Percentiles rank a stretch among this genome's conserved stretches.
Evolutionary conservation across 1,140 invertebrate species (phyloP).

Genomic region (Trichonephila clavata): DNA sequence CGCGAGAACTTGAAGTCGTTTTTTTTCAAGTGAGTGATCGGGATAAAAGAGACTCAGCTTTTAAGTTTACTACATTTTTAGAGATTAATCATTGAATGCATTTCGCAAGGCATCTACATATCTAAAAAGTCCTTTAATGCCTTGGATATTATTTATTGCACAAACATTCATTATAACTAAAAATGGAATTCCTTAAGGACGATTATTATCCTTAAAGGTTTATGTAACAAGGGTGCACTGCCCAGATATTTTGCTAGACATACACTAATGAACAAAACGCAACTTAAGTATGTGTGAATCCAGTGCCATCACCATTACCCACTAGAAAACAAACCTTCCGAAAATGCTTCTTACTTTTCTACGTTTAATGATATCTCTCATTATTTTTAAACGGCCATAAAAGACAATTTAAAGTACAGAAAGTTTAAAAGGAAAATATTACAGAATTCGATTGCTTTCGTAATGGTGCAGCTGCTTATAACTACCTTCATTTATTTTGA

Average conservation of each 20-base stretch:
- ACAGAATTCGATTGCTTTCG: not conserved
- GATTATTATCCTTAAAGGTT: too few species aligned
- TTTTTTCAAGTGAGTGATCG: too few species aligned
- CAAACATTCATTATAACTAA: too few species aligned
- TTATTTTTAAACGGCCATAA: slow-evolving; percentile 8
- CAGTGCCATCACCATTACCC: not conserved
- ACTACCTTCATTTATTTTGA: slow-evolving; percentile 27
- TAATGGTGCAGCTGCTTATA: slow-evolving; percentile 11
- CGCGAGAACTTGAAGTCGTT: too few species aligned
- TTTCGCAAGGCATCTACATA: too few species aligned
- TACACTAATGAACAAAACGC: not conserved
- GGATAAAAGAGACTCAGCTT: too few species aligned
- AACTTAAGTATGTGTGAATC: not conserved
- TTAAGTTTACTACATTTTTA: too few species aligned
- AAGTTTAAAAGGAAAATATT: not conserved
- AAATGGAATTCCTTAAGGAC: too few species aligned
- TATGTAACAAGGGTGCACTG: too few species aligned
- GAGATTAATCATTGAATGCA: too few species aligned
- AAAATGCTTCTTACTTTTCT: not conserved
- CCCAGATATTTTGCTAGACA: not conserved
- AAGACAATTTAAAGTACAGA: slow-evolving; percentile 3
- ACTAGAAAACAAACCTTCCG: not conserved
- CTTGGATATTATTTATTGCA: too few species aligned
- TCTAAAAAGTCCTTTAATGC: too few species aligned
- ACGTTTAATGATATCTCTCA: slow-evolving; percentile 12